Percentiles rank a stretch among this genome's conserved stretches.
These are phyloP conservation scores for Cosmia trapezina DNA, from an alignment of 2,888 invertebrate genomes.

Conservation along the genomic window DNA sequence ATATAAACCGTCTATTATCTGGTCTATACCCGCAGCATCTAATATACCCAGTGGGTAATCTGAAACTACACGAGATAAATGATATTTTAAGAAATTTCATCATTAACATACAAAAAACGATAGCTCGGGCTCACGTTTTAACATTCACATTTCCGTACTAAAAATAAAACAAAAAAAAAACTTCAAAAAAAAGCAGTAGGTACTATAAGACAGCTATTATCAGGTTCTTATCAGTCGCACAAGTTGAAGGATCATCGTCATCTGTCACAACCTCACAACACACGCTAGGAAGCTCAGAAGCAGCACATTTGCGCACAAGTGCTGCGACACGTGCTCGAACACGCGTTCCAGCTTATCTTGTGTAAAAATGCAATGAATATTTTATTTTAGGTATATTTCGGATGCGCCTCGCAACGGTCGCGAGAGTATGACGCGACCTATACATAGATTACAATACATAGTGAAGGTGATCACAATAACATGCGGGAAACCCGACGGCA, in stretches of 20 bases:
- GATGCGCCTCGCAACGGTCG: constrained; percentile 25
- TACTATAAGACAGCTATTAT: constrained; percentile 22
- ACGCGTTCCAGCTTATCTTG: constrained; percentile 21
- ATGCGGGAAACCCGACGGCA: constrained; percentile 48
- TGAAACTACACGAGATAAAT: neutral
- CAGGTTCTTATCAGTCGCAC: constrained; percentile 33
- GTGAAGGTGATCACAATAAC: constrained; percentile 60
- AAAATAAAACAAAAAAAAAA: constrained; percentile 5
- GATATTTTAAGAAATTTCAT: constrained; percentile 28
- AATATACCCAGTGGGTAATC: neutral
- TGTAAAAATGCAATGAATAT: constrained; percentile 52
- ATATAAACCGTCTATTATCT: neutral
- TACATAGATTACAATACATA: constrained; percentile 40
- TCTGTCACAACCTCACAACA: constrained; percentile 11
- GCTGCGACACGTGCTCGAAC: constrained; percentile 37
- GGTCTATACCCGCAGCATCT: neutral
- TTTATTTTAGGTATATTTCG: constrained; percentile 42
- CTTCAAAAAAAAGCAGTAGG: neutral
- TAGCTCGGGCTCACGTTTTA: constrained; percentile 26
- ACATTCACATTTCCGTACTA: constrained; percentile 41
- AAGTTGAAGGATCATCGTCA: constrained; percentile 52
- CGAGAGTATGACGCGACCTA: constrained; percentile 18
- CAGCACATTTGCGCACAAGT: constrained; percentile 41
- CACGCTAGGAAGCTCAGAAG: neutral
- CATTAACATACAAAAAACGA: constrained; percentile 16